phyloP scores from a whole-genome alignment of 2,888 invertebrate species.

The Lottia gigantea region DNA sequence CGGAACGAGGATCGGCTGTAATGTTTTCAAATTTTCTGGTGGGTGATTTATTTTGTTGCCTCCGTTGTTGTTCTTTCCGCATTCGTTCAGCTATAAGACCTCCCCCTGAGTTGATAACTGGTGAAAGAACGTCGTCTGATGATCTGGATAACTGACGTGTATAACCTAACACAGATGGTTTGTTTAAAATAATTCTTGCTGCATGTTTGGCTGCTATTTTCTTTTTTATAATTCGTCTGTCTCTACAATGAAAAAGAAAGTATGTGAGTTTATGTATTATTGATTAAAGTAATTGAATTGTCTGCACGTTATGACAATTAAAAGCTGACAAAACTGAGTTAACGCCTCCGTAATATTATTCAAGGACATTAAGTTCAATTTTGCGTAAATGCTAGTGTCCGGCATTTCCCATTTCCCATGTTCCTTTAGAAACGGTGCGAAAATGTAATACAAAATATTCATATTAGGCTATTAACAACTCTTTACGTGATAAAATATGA shows the following conservation, averaged over 20 bases:
- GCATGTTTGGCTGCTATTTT: constrained; percentile 32
- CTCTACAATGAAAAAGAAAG: constrained; percentile 30
- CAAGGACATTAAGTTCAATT: too few species aligned
- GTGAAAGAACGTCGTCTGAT: neutral
- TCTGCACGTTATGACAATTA: too few species aligned
- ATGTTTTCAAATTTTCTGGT: neutral
- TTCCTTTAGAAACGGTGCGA: too few species aligned
- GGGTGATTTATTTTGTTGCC: neutral
- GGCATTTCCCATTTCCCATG: too few species aligned
- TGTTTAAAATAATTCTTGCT: constrained; percentile 19
- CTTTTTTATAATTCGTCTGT: constrained; percentile 36
- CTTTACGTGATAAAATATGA: too few species aligned
- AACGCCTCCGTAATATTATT: too few species aligned
- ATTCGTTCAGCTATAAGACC: neutral
- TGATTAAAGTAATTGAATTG: too few species aligned
- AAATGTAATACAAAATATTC: too few species aligned
- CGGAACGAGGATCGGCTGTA: neutral
- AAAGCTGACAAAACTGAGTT: too few species aligned
- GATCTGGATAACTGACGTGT: neutral
- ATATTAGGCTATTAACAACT: too few species aligned
- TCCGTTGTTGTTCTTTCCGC: neutral
- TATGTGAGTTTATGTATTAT: too few species aligned
- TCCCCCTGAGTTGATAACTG: neutral
- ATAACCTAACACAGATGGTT: neutral
- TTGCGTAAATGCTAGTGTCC: too few species aligned